A percentile compares a stretch with the other conserved stretches of the same genome.
phyloP scores from a whole-genome alignment of 2,888 invertebrate species.

The Eristalis arbustorum region DNA sequence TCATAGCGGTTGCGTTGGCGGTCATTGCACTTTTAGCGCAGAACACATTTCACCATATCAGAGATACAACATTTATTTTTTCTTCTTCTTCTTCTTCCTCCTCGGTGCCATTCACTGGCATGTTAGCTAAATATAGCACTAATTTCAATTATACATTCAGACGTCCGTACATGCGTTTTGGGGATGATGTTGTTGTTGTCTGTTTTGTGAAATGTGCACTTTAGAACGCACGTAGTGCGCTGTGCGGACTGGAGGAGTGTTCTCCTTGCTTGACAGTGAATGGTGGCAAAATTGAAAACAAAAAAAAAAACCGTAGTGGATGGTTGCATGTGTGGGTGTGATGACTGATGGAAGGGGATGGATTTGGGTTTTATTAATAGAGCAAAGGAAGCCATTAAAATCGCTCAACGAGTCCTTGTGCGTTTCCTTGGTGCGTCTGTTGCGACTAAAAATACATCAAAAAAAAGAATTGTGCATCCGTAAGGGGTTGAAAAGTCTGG shows the following conservation, averaged over 20 bases:
- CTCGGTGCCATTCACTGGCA: conserved; percentile 37
- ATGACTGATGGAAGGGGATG: conserved; percentile 30
- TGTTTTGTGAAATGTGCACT: conserved; percentile 49
- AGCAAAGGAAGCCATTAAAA: conserved; percentile 53
- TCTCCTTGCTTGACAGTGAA: conserved; percentile 2
- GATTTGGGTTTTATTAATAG: conserved; percentile 54
- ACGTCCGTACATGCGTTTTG: not conserved
- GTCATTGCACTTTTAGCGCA: conserved; percentile 69
- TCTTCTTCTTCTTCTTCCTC: too few species aligned
- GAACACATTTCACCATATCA: conserved; percentile 53
- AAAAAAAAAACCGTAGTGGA: not conserved
- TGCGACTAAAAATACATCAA: not conserved
- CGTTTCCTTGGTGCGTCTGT: not conserved
- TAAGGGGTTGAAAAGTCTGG: not conserved
- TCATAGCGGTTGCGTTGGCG: conserved; percentile 62
- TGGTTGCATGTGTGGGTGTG: not conserved
- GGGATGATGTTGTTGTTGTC: not conserved
- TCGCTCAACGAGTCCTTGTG: not conserved
- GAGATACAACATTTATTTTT: conserved; percentile 9
- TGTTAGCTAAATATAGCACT: conserved; percentile 63
- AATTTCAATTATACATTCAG: conserved; percentile 14
- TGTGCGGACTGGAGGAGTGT: not conserved
- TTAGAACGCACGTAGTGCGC: conserved; percentile 28
- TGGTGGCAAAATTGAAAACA: conserved; percentile 56
- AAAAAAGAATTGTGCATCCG: not conserved